Conservation (phyloP, 1,140 invertebrate species). For the Pygmarrhopalites habei region DNA sequence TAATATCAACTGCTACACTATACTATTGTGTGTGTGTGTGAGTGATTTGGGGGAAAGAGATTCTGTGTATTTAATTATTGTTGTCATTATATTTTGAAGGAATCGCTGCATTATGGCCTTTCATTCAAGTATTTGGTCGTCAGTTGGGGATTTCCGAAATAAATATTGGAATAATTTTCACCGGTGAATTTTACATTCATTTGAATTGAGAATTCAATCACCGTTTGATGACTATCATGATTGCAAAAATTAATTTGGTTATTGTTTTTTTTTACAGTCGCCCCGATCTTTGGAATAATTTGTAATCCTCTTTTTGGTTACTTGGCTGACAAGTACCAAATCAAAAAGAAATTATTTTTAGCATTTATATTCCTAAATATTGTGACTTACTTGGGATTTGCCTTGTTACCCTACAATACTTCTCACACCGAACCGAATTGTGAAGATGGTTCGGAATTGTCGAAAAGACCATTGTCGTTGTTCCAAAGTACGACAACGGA, state of each 20-base stretch:
- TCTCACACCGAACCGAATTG: no score
- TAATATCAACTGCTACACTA: background rate
- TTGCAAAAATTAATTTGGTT: no score
- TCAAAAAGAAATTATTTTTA: conserved; percentile 67
- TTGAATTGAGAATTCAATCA: no score
- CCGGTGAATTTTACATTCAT: no score
- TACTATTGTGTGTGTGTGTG: no score
- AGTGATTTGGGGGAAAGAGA: background rate
- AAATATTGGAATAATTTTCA: conserved; percentile 64
- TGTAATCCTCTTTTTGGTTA: conserved; percentile 71
- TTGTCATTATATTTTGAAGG: conserved; percentile 49
- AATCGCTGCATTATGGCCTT: conserved; percentile 70
- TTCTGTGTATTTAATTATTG: background rate
- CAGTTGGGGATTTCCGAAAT: conserved; percentile 72
- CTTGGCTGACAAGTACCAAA: conserved; percentile 67
- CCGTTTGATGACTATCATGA: no score
- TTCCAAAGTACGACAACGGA: no score
- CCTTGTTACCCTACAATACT: conserved; percentile 17
- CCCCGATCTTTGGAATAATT: conserved; percentile 59
- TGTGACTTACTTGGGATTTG: conserved; percentile 18
- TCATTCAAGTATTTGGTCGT: conserved; percentile 68
- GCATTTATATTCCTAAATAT: conserved; percentile 56
- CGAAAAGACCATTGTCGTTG: no score
- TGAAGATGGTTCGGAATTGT: no score
- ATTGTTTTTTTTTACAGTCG: conserved; percentile 46